phyloP scores from a whole-genome alignment of 2,113 vertebrate genomes.

The Brachypteracias leptosomus region DNA sequence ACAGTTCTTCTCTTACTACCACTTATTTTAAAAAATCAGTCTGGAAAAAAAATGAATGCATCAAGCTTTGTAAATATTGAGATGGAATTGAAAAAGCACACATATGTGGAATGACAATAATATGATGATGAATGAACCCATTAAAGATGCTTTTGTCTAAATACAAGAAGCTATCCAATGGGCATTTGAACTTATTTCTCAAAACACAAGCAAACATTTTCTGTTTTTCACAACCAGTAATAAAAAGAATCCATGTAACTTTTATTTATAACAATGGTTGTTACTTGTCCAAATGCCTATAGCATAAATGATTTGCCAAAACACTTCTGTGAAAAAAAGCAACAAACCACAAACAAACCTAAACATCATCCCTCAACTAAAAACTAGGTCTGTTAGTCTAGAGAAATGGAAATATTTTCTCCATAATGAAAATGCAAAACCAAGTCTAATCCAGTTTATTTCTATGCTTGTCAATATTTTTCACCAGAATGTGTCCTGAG shows the following conservation, averaged over 20 bases:
- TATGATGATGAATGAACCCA: not conserved
- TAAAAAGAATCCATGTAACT: not conserved
- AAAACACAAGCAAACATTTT: not conserved
- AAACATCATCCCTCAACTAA: not conserved
- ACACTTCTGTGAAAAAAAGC: not conserved
- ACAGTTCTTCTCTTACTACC: not conserved
- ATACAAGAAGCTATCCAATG: not conserved
- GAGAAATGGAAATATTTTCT: not conserved
- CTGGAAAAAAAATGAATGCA: not conserved
- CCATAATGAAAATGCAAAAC: not conserved
- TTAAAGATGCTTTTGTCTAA: not conserved
- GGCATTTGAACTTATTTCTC: not conserved
- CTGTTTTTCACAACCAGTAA: not conserved
- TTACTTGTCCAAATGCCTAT: not conserved
- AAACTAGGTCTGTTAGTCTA: not conserved
- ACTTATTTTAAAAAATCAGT: not conserved
- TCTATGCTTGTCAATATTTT: not conserved
- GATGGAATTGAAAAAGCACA: not conserved
- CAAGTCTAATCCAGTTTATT: not conserved
- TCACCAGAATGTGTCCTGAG: not conserved
- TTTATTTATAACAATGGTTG: not conserved
- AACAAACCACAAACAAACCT: not conserved
- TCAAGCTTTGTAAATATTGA: not conserved
- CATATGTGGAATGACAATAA: too few species aligned
- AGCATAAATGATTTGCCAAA: not conserved